phyloP scores from a whole-genome alignment of 2,888 invertebrate genomes.

The Coelopa pilipes region DNA sequence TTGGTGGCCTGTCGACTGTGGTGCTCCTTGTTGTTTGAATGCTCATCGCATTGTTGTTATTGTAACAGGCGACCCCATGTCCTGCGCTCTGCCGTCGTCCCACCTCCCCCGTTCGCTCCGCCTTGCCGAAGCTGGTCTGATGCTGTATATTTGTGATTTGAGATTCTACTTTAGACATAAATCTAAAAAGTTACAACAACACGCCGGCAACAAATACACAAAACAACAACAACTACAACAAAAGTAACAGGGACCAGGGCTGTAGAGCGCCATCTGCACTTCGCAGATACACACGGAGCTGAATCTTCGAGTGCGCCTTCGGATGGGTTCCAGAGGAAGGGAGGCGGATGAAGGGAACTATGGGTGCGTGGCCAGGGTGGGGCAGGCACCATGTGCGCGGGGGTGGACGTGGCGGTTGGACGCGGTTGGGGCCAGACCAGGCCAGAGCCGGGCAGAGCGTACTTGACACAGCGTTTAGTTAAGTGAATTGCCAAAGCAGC shows the following conservation, averaged over 20 bases:
- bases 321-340: neutral
- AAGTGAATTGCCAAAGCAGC: slow-evolving; percentile 36
- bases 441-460: neutral
- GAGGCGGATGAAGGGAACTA: no score
- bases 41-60: neutral
- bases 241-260: slow-evolving; percentile 10
- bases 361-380: no score
- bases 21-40: neutral
- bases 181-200: slow-evolving; percentile 41
- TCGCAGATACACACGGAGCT: slow-evolving; percentile 34
- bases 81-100: neutral
- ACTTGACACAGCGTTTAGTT: slow-evolving; percentile 35
- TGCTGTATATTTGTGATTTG: slow-evolving; percentile 37
- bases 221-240: slow-evolving; percentile 16
- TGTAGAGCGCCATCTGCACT: slow-evolving; percentile 39
- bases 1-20: slow-evolving; percentile 13
- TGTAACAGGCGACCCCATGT: neutral
- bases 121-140: neutral
- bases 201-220: slow-evolving; percentile 1
- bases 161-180: slow-evolving; percentile 41
- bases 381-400: no score
- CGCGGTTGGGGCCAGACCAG: no score
- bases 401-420: no score
- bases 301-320: slow-evolving; percentile 4
- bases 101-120: neutral